A percentile compares a stretch with the other conserved stretches of the same genome.
These are phyloP conservation scores for Rosalia funebris DNA, from an alignment of 2,888 invertebrate species.

Conservation along the genomic window DNA sequence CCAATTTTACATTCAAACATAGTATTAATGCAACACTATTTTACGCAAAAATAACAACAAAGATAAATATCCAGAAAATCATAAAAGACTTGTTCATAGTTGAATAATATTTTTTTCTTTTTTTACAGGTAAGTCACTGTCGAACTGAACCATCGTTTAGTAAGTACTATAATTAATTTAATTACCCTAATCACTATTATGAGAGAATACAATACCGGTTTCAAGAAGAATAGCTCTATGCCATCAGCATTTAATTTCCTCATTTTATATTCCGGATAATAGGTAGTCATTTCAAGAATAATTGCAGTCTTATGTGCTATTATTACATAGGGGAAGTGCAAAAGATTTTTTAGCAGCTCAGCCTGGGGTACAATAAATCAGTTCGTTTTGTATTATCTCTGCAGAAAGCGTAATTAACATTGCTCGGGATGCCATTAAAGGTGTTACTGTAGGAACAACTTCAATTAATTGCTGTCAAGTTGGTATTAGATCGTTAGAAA, in stretches of 20 bases:
- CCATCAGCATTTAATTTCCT: background rate
- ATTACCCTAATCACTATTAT: background rate
- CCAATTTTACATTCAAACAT: no score
- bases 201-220: background rate
- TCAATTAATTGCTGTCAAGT: background rate
- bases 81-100: no score
- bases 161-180: constrained; percentile 7
- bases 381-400: background rate
- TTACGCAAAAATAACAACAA: no score
- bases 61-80: no score
- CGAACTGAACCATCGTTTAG: background rate
- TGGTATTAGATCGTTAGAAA: background rate
- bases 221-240: background rate
- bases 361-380: background rate
- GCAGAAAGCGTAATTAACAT: background rate
- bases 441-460: background rate
- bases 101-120: background rate
- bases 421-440: background rate
- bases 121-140: constrained; percentile 9
- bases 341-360: background rate
- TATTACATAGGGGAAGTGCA: background rate
- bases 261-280: background rate
- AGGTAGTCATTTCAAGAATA: no score
- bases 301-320: background rate
- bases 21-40: no score